These are phyloP conservation scores for Sus cebifrons DNA, from an alignment of 2,797 vertebrate genomes.

Conservation along the genomic window DNA sequence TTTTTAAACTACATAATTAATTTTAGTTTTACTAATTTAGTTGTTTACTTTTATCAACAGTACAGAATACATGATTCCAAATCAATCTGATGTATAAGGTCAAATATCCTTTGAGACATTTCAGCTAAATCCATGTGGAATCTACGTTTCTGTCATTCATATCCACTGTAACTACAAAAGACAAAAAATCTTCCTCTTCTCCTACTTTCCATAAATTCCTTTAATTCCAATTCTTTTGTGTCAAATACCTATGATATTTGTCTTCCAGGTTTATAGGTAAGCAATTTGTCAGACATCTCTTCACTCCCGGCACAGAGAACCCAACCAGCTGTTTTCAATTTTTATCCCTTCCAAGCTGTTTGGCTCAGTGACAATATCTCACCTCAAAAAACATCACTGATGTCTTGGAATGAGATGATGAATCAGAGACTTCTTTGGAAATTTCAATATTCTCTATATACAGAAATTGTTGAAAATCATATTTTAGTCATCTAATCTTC, in stretches of 20 bases:
- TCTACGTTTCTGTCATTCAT: slow-evolving; percentile 47
- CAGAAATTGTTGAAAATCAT: not conserved
- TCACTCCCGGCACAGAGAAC: not conserved
- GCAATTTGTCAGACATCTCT: slow-evolving; percentile 37
- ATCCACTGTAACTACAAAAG: not conserved
- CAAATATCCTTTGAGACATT: not conserved
- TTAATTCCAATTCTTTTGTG: slow-evolving; percentile 14
- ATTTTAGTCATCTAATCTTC: not conserved
- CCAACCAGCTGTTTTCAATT: not conserved
- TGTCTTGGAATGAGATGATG: not conserved
- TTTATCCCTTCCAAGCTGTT: slow-evolving; percentile 6
- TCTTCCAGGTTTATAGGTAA: slow-evolving; percentile 56
- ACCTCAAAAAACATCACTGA: not conserved
- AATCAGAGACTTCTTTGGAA: not conserved
- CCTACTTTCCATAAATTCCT: not conserved
- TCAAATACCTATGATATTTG: slow-evolving; percentile 37
- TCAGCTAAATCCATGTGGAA: not conserved
- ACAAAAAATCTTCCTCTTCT: not conserved
- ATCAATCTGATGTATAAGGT: slow-evolving; percentile 31
- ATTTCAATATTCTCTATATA: not conserved
- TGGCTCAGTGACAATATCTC: not conserved
- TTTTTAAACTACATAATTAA: not conserved
- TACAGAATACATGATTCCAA: not conserved
- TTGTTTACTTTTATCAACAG: not conserved
- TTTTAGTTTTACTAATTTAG: not conserved